Evolutionary conservation across 2,113 vertebrate species (phyloP), one percentile per base, ranked within the genome.

Genomic region (Erythrocebus patas): DNA sequence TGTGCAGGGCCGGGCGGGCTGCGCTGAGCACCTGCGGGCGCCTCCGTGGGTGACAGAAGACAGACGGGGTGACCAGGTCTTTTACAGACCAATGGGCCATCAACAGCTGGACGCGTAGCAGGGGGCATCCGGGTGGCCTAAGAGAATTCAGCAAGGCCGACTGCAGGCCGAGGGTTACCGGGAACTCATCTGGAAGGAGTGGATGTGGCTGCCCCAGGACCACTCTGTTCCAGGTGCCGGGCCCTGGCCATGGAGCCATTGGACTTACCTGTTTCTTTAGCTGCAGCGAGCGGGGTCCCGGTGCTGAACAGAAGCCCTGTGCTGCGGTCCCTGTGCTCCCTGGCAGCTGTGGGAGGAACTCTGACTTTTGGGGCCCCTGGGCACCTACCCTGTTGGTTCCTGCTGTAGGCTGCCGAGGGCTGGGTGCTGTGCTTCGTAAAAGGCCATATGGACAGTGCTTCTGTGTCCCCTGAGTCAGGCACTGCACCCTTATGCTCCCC

Each of bases 401-500:
- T 11, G 70, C 70, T 38, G 6, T 8, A 18, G 18, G 52, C 52
- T 55, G 52, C 52, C 0, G 6, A 55, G 18, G 52, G 18, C 17
- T 9, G 8, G 45, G 6, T 45, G 35, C 16, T 3, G 2, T 14
- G 6, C 52, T 10, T 20, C 11, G n/a, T 50, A 6, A 30, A 22
- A 6, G 35, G 66, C 40, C 57, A 14, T 10, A 1, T 14, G 20
- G 72, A 10, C 12, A 17, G 30, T 4, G 38, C 6, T 23, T 17
- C 50, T 0, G 40, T 20, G 27, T 13, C 48, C 10, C 4, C 10
- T 0, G 12, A 11, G 11, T 27, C 6, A 9, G 30, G 70, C 61
- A 14, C 14, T 6, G n/a, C 38, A 22, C 2, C n/a, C 17, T 20
- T 3, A 0, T 9, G 1, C 52, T 2, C 3, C 52, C 3, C 20